Base-by-base conservation (phyloP, 2,113 vertebrate species). In the Muntiacus muntjak region DNA sequence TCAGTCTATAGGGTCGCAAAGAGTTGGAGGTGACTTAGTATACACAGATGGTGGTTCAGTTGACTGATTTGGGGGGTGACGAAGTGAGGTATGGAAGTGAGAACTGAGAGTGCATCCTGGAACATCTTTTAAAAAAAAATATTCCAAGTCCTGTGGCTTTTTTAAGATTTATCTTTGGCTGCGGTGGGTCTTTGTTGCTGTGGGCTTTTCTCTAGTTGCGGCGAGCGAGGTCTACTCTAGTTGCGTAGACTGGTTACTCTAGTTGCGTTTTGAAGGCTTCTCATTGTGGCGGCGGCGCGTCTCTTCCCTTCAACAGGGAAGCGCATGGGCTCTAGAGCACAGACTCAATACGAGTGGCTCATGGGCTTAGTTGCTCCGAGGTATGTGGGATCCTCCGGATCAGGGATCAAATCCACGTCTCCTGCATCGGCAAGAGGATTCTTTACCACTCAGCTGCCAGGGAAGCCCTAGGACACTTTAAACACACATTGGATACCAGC, bases 281-380 rank as follows among this genome's bases (percentile, higher is more conserved):
- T 26, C 67, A 0, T 0, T 2, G 2, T 0, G 11, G 21, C 6
- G 19, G 67, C 1, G 0, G 2, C n/a, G 3, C n/a, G 12, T 36
- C n/a, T 40, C 19, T 40, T 23, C n/a, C 10, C 2, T 2, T 12
- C 67, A 23, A 0, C 67, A 23, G 67, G 67, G 67, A 0, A 40
- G 67, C 12, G n/a, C 36, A 0, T 13, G 5, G n/a, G 36, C 10
- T 12, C 67, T 1, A 25, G 19, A 23, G 19, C 16, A 36, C 64
- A 21, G n/a, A n/a, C 4, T 71, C 64, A 36, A 1, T 21, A 21
- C 9, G 5, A 11, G n/a, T 3, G 64, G 10, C 67, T 71, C n/a
- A 6, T 1, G 67, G 67, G 67, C 36, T 40, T 40, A 74, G n/a
- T 2, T 74, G 67, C 67, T 40, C 36, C 10, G 0, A 74, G 67